A percentile compares a stretch with the other conserved stretches of the same genome.
Evolutionary conservation across 1,140 invertebrate genomes (phyloP).

Genomic region (Procambarus virginalis): DNA sequence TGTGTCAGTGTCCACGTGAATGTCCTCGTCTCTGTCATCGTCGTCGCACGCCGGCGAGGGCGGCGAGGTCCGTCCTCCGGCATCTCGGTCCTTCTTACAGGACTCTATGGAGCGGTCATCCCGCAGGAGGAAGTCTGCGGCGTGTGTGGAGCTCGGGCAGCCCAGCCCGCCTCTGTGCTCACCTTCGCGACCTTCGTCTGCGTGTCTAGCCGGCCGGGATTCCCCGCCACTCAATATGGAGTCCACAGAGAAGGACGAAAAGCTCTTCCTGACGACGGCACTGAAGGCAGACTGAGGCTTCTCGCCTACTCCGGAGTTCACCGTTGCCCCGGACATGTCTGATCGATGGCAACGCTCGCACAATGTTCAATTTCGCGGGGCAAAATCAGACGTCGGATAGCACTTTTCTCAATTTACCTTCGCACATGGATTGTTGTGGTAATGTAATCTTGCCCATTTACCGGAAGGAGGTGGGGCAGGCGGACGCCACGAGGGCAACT

Average conservation of each 20-base stretch:
- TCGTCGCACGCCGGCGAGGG: conserved; percentile 32
- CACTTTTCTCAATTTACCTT: background rate
- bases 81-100: conserved; percentile 37
- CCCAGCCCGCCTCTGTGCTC: conserved; percentile 1
- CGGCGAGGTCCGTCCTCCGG: conserved; percentile 6
- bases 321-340: conserved; percentile 61
- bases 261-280: conserved; percentile 68
- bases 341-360: background rate
- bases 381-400: background rate
- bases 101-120: conserved; percentile 12
- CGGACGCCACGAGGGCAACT: background rate
- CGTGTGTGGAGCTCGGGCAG: conserved; percentile 47
- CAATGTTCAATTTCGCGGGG: too few relatives aligned
- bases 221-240: conserved; percentile 67
- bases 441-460: background rate
- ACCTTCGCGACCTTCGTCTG: conserved; percentile 29
- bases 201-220: conserved; percentile 26
- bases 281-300: conserved; percentile 70
- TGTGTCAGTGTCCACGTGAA: conserved; percentile 61
- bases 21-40: conserved; percentile 49
- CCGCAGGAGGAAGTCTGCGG: conserved; percentile 52
- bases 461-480: background rate
- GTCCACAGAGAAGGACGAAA: conserved; percentile 69
- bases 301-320: conserved; percentile 61
- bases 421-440: conserved; percentile 13